Percentiles rank a stretch among this genome's conserved stretches.
These are phyloP conservation scores for Hydrotaea cyrtoneurina DNA, from an alignment of 2,888 invertebrate genomes.

Conservation along the genomic window DNA sequence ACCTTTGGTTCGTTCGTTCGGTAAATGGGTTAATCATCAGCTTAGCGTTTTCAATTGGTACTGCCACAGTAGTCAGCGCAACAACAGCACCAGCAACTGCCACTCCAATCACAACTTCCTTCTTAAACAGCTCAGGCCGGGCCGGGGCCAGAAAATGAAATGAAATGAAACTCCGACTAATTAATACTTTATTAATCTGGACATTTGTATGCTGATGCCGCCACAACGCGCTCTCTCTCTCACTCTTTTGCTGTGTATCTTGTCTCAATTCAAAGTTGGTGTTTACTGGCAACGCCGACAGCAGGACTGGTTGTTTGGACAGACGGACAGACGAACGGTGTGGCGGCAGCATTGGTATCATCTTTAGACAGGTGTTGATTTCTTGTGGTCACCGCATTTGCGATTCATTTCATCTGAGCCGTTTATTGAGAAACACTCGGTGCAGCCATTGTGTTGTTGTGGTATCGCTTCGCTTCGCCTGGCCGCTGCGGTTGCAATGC, in stretches of 20 bases:
- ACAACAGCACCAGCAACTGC: not conserved
- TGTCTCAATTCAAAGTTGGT: not conserved
- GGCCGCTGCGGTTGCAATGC: not conserved
- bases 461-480: not conserved
- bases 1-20: conserved; percentile 21
- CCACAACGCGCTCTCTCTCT: not conserved
- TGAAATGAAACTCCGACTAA: conserved; percentile 39
- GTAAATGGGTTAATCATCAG: conserved; percentile 44
- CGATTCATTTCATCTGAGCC: conserved; percentile 14
- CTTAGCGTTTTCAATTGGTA: conserved; percentile 14
- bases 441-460: not conserved
- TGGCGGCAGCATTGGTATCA: conserved; percentile 6
- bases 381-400: conserved; percentile 20
- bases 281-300: not conserved
- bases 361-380: conserved; percentile 37
- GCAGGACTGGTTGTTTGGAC: too few species aligned
- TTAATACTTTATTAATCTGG: conserved; percentile 57
- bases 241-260: not conserved
- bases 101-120: conserved; percentile 41
- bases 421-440: not conserved
- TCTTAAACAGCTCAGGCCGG: not conserved
- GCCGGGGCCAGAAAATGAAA: conserved; percentile 16
- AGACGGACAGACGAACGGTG: too few species aligned
- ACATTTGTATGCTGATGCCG: conserved; percentile 41
- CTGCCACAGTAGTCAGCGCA: conserved; percentile 2